A percentile compares a stretch with the other conserved stretches of the same genome.
These are phyloP conservation scores for Dichetophora obliterata DNA, from an alignment of 2,888 invertebrate species.

Conservation along the genomic window DNA sequence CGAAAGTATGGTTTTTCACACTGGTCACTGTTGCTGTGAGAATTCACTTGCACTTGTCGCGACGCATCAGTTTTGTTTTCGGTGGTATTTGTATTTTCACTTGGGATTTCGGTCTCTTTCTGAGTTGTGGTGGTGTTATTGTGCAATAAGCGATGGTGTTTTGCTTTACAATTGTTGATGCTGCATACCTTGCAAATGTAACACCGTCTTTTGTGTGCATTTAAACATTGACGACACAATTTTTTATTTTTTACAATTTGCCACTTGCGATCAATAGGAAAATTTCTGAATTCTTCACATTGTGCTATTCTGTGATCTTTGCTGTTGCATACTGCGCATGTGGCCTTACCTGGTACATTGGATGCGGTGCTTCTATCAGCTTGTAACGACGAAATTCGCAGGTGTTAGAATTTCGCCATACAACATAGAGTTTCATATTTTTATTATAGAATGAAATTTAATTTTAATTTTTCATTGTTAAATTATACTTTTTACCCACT, in stretches of 20 bases:
- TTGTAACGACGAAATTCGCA: no score
- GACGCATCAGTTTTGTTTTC: background rate
- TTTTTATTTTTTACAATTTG: slow-evolving; percentile 33
- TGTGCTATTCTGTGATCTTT: slow-evolving; percentile 26
- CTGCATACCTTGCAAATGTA: slow-evolving; percentile 29
- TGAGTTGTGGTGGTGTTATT: slow-evolving; percentile 2
- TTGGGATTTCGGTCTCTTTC: background rate
- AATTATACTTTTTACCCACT: no score
- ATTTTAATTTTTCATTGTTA: no score
- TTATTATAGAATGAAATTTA: no score
- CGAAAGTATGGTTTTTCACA: slow-evolving; percentile 31
- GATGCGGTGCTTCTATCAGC: slow-evolving; percentile 3
- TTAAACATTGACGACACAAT: no score
- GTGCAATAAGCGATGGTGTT: slow-evolving; percentile 38
- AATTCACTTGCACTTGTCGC: background rate
- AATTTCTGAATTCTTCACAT: slow-evolving; percentile 36
- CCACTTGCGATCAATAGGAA: slow-evolving; percentile 35
- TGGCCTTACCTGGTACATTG: background rate
- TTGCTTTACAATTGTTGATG: slow-evolving; percentile 31
- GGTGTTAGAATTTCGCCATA: no score
- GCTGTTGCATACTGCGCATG: slow-evolving; percentile 20
- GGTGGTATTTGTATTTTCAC: background rate
- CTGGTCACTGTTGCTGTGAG: background rate
- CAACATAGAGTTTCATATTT: no score
- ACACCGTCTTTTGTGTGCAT: slow-evolving; percentile 36